Conservation (phyloP, 2,797 vertebrate genomes). For the Ispidina picta region DNA sequence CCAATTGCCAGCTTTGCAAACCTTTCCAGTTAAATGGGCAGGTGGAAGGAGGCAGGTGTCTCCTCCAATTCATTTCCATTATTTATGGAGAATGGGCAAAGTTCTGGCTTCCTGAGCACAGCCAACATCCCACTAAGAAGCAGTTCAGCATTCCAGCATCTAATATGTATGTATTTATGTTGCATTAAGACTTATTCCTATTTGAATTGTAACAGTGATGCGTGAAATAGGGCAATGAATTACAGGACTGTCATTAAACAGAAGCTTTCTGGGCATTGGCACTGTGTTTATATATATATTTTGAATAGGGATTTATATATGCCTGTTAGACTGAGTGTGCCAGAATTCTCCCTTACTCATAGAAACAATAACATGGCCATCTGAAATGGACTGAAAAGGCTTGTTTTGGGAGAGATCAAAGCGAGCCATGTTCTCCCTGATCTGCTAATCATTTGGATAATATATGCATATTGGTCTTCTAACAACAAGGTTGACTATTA, state of each 20-base stretch:
- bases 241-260: background rate
- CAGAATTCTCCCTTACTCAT: background rate
- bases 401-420: background rate
- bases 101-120: background rate
- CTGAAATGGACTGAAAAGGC: background rate
- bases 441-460: background rate
- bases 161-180: background rate
- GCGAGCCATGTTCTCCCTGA: accelerated
- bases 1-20: background rate
- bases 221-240: background rate
- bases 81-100: background rate
- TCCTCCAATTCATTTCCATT: background rate
- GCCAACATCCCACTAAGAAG: background rate
- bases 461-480: background rate
- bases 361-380: background rate
- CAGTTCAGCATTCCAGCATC: background rate
- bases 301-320: background rate
- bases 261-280: background rate
- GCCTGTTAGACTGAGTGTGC: background rate
- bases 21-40: background rate
- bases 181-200: background rate
- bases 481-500: background rate
- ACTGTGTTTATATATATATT: background rate
- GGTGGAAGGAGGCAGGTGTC: background rate
- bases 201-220: background rate